These are phyloP conservation scores for Iguana delicatissima DNA, from an alignment of 2,797 vertebrate genomes.

Conservation along the genomic window DNA sequence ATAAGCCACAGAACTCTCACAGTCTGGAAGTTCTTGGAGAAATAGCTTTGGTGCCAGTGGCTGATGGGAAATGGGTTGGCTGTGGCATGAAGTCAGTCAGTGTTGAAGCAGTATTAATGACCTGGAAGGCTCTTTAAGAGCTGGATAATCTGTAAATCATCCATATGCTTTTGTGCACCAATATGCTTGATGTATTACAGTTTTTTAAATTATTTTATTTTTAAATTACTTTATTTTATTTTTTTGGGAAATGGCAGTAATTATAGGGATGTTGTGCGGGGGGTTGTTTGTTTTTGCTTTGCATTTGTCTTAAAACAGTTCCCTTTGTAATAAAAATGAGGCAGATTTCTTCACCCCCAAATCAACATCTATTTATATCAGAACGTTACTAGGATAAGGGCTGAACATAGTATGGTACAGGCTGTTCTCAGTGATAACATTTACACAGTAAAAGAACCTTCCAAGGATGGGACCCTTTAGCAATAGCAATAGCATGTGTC, in stretches of 20 bases:
- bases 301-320: not conserved
- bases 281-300: too few relatives aligned
- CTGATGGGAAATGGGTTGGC: not conserved
- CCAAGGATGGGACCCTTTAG: not conserved
- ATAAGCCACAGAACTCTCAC: not conserved
- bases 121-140: slow-evolving; percentile 8
- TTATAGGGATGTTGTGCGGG: not conserved
- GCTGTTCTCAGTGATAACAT: not conserved
- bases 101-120: not conserved
- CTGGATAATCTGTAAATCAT: not conserved
- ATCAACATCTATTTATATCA: not conserved
- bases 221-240: not conserved
- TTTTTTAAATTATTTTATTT: not conserved
- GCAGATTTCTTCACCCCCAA: not conserved
- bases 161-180: not conserved
- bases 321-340: not conserved
- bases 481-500: too few relatives aligned
- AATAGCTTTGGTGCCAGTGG: not conserved
- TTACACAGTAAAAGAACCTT: not conserved
- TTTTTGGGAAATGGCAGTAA: not conserved
- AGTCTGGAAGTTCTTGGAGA: not conserved
- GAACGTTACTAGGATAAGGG: not conserved
- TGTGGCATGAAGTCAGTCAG: not conserved
- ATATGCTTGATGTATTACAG: not conserved
- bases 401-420: not conserved